phyloP scores from a whole-genome alignment of 2,797 vertebrate genomes.

The Zalophus californianus region DNA sequence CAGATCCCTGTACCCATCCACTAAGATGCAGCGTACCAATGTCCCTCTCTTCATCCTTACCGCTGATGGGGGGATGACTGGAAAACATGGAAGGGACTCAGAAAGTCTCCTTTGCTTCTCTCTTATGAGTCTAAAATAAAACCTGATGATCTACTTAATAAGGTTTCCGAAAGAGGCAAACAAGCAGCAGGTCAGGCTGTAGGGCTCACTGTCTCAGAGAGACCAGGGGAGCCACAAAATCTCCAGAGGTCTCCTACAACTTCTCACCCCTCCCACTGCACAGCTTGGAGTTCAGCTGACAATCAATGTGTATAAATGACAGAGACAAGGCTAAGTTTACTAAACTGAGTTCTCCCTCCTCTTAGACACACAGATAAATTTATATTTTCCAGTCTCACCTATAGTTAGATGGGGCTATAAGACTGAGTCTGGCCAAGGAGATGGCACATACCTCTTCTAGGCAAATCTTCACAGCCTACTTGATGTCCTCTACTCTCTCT shows the following conservation, averaged over 20 bases:
- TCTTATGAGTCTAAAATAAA: background rate
- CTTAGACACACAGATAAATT: background rate
- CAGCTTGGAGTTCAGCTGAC: background rate
- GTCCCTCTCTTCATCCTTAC: background rate
- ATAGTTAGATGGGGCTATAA: background rate
- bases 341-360: background rate
- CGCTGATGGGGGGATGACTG: background rate
- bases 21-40: background rate
- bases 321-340: background rate
- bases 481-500: background rate
- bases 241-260: background rate
- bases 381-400: background rate
- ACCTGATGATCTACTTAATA: background rate
- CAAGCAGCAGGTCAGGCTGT: background rate
- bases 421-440: background rate
- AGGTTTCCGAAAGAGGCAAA: background rate
- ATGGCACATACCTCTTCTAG: background rate
- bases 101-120: background rate
- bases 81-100: background rate
- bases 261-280: background rate
- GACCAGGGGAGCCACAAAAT: background rate
- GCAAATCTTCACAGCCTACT: background rate
- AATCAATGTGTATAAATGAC: background rate
- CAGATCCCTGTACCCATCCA: background rate
- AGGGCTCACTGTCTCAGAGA: background rate